These are phyloP conservation scores for Drosophila asahinai DNA, from an alignment of 1,140 invertebrate species.

Conservation along the genomic window DNA sequence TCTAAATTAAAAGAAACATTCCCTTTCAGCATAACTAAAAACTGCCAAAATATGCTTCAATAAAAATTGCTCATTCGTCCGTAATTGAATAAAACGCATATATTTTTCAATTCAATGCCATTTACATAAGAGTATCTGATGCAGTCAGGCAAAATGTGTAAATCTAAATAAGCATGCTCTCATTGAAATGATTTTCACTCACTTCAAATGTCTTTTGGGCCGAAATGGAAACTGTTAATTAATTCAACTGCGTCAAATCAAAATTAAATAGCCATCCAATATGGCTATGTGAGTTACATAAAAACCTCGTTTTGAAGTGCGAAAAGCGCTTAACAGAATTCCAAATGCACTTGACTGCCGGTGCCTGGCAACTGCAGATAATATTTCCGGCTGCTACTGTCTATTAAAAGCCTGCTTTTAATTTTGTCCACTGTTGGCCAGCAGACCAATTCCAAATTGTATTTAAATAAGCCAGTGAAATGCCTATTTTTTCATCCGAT, in stretches of 20 bases:
- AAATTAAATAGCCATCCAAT: constrained; percentile 18
- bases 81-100: neutral
- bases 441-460: constrained; percentile 16
- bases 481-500: constrained; percentile 19
- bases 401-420: constrained; percentile 22
- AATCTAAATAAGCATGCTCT: constrained; percentile 13
- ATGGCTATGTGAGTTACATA: neutral
- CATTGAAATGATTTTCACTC: constrained; percentile 4
- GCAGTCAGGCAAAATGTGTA: constrained; percentile 21
- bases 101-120: neutral
- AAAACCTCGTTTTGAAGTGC: neutral
- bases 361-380: neutral
- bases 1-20: neutral
- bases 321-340: constrained; percentile 15
- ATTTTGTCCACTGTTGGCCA: constrained; percentile 4
- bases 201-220: constrained; percentile 5
- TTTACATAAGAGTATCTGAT: neutral
- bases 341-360: neutral
- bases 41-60: constrained; percentile 1
- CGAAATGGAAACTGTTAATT: constrained; percentile 7
- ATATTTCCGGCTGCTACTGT: constrained; percentile 23
- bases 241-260: constrained; percentile 19
- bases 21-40: neutral
- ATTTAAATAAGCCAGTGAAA: constrained; percentile 33
- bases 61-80: neutral